Base-by-base conservation (phyloP, 2,113 vertebrate genomes). In the Xenopus tropicalis region DNA sequence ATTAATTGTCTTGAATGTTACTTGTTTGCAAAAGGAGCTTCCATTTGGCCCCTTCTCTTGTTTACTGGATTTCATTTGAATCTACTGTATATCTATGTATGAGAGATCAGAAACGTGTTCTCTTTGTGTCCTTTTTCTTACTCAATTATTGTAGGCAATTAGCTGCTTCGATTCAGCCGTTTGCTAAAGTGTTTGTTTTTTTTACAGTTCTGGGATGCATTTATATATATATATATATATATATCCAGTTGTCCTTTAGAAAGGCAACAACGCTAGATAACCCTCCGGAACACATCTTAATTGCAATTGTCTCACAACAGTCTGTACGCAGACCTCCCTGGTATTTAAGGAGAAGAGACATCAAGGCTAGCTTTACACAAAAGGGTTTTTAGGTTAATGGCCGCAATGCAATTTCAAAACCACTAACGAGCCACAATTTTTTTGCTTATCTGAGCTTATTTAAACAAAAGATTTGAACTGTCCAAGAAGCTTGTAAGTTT, bases 381-480 rank as follows among this genome's bases (percentile, higher is more conserved):
- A 54, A 54, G 52, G 52, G 52, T 54, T 54, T 54, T 54, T 54
- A 54, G 52, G 52, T 54, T 54, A 54, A 54, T 54, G 52, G 52
- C 52, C 52, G 14, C 19, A 10, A 14, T 54, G 52, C 52, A 54
- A n/a, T 54, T 54, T 17, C 52, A 17, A 54, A 54, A 54, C 52
- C 52, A 54, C 52, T 54, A 54, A 54, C 52, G 52, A 54, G 52
- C 52, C 52, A 54, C 52, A 54, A 54, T 54, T 54, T 54, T 54
- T 54, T n/a, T 54, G 52, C 52, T 54, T 54, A 54, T 54, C 52
- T n/a, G 52, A 17, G 52, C 52, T 54, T 54, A 54, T 54, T 54
- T 54, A 54, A 54, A 54, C 52, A 54, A 54, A 54, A 54, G 52
- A 54, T 54, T 54, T 20, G 16, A 54, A n/a, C 16, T n/a, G 17